Conservation (phyloP, 2,888 invertebrate genomes). For the Lumbricus terrestris region DNA sequence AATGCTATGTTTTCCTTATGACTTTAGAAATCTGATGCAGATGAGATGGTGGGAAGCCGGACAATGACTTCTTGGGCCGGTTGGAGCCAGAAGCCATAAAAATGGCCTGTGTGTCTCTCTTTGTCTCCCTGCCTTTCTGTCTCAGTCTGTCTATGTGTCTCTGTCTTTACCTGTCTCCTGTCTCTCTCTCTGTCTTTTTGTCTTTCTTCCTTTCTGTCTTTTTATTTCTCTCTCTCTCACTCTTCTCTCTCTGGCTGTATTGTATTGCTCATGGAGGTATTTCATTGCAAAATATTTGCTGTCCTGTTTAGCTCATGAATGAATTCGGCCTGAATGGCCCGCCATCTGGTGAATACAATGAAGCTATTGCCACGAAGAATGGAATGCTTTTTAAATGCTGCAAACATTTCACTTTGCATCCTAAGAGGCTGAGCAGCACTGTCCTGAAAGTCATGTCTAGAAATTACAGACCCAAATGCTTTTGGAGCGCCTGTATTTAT, state of each 20-base stretch:
- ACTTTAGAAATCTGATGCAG: neutral
- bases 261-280: conserved; percentile 11
- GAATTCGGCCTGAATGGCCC: neutral
- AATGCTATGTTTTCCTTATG: neutral
- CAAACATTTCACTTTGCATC: neutral
- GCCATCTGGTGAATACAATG: conserved; percentile 14
- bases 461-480: neutral
- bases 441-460: neutral
- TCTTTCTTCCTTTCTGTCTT: neutral
- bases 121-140: neutral
- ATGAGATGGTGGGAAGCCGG: neutral
- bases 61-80: neutral
- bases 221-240: neutral
- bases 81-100: neutral
- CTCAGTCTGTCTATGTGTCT: neutral
- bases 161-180: neutral
- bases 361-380: conserved; percentile 11
- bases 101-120: neutral
- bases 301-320: neutral
- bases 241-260: neutral
- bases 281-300: conserved; percentile 5
- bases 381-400: neutral
- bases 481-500: neutral
- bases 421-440: neutral
- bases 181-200: neutral